A percentile compares a stretch with the other conserved stretches of the same genome.
Evolutionary conservation across 1,140 invertebrate genomes (phyloP).

Genomic region (Lepidurus couesii): DNA sequence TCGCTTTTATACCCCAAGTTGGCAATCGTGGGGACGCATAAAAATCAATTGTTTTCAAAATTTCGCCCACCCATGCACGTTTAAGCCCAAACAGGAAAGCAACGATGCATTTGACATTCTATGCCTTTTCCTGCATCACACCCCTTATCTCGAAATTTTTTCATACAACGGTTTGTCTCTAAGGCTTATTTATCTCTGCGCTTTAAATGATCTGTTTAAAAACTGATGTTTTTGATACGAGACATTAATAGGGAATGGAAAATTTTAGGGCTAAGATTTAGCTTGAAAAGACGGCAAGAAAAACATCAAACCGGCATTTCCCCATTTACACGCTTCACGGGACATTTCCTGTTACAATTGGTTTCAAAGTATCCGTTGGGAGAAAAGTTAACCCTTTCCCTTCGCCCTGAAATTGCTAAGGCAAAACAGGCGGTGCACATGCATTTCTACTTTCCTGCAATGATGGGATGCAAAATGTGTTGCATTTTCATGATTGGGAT

Average conservation of each 20-base stretch:
- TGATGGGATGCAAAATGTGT: not conserved
- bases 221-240: too few species aligned
- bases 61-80: not conserved
- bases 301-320: not conserved
- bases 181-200: not conserved
- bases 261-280: too few species aligned
- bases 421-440: not conserved
- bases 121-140: constrained; percentile 15
- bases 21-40: constrained; percentile 12
- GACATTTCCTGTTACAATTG: not conserved
- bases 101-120: constrained; percentile 13
- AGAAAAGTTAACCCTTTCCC: not conserved
- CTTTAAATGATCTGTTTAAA: too few species aligned
- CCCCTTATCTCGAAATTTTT: not conserved
- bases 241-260: too few species aligned
- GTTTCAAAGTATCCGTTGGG: not conserved
- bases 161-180: not conserved
- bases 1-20: constrained; percentile 7
- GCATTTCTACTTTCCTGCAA: not conserved
- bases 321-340: constrained; percentile 4
- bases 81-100: not conserved
- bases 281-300: not conserved
- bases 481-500: constrained; percentile 16
- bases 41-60: constrained; percentile 11
- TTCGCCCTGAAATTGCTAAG: not conserved